Conservation (phyloP, 2,888 invertebrate genomes). For the Seira musarum region DNA sequence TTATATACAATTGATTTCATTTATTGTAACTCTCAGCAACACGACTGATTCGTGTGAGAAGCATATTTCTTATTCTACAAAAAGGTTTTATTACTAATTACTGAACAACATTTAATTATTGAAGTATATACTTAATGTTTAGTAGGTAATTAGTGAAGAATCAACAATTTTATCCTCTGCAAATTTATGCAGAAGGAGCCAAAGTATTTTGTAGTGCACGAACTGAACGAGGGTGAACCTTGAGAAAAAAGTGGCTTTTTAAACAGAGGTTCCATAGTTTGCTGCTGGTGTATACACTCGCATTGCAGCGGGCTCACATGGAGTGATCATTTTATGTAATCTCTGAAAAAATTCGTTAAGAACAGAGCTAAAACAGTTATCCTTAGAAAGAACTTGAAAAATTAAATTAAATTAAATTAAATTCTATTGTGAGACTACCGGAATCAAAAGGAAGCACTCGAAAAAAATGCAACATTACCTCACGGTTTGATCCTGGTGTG, state of each 20-base stretch:
- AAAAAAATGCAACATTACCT: conserved; percentile 72
- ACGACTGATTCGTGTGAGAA: not conserved
- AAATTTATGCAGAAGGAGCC: too few species aligned
- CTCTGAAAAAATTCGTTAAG: conserved; percentile 72
- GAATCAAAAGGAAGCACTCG: too few species aligned
- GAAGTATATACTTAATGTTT: not conserved
- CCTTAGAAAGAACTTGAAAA: not conserved
- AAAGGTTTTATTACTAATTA: not conserved
- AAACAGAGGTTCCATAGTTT: conserved; percentile 69
- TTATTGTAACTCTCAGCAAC: conserved; percentile 61
- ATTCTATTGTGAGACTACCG: too few species aligned
- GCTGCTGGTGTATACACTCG: conserved; percentile 64
- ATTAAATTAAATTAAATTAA: conserved; percentile 51
- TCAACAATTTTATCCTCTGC: too few species aligned
- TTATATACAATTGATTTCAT: conserved; percentile 35
- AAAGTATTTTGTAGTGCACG: too few species aligned
- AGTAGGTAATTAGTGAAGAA: too few species aligned
- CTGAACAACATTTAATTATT: not conserved
- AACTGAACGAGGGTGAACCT: too few species aligned
- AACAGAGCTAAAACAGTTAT: not conserved
- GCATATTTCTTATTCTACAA: not conserved
- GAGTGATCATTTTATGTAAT: conserved; percentile 74
- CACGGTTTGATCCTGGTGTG: conserved; percentile 78
- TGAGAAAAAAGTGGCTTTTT: too few species aligned
- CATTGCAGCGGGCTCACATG: conserved; percentile 72